Evolutionary conservation across 2,888 invertebrate species (phyloP).

Genomic region (Plemyria rubiginata): DNA sequence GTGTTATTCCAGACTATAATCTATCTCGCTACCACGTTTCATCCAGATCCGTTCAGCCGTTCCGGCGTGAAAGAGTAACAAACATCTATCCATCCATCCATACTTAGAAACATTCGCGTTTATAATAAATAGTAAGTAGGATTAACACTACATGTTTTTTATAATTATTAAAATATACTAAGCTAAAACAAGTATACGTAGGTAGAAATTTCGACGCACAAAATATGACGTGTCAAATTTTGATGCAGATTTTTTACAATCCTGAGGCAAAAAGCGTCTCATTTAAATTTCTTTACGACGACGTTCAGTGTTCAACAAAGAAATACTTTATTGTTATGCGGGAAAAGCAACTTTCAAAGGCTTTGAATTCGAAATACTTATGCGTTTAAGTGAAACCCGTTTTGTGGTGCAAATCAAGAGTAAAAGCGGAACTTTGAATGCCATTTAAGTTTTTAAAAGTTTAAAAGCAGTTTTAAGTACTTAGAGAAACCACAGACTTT

Average conservation of each 20-base stretch:
- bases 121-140: no score
- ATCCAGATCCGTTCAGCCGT: no score
- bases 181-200: no score
- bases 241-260: constrained; percentile 8
- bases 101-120: no score
- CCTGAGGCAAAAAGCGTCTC: constrained; percentile 18
- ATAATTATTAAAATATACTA: no score
- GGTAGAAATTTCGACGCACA: no score
- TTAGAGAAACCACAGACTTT: not conserved
- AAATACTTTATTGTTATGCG: constrained; percentile 51
- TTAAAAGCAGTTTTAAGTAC: constrained; percentile 6
- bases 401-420: constrained; percentile 27
- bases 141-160: no score
- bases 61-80: no score
- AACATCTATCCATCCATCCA: no score
- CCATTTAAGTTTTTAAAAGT: not conserved
- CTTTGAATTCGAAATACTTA: constrained; percentile 49
- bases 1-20: no score
- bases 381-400: constrained; percentile 34
- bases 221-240: constrained; percentile 4
- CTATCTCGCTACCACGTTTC: no score
- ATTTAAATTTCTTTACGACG: constrained; percentile 39
- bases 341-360: constrained; percentile 44
- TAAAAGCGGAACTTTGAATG: constrained; percentile 8
- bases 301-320: constrained; percentile 44